Evolutionary conservation across 2,888 invertebrate genomes (phyloP).

Genomic region (Ferrisia virgata): DNA sequence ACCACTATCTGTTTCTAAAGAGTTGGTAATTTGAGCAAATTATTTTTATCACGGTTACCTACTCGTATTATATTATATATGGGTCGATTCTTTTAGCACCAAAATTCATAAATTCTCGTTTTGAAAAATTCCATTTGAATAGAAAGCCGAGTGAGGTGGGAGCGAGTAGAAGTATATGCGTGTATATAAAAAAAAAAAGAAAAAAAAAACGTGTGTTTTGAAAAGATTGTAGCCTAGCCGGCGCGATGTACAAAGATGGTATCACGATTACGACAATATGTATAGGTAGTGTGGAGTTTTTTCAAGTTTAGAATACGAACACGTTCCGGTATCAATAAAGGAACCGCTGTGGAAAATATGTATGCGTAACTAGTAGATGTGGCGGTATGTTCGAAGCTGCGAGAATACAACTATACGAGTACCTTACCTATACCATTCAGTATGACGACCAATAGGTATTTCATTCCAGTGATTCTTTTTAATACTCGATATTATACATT

Average conservation of each 20-base stretch:
- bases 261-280: slow-evolving; percentile 19
- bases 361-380: too few relatives aligned
- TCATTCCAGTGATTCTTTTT: not conserved
- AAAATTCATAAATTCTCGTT: too few relatives aligned
- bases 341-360: not conserved
- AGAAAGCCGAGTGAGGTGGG: not conserved
- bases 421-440: too few relatives aligned
- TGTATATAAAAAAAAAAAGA: not conserved
- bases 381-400: not conserved
- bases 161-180: too few relatives aligned
- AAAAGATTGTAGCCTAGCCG: not conserved
- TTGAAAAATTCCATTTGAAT: not conserved
- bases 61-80: too few relatives aligned
- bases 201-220: not conserved
- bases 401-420: not conserved
- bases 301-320: not conserved
- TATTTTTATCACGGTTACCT: not conserved
- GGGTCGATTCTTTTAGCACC: too few relatives aligned
- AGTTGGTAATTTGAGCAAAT: not conserved
- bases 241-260: not conserved
- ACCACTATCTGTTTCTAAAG: too few relatives aligned
- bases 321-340: slow-evolving; percentile 4
- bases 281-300: too few relatives aligned
- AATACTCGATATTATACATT: not conserved
- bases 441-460: not conserved